Evolutionary conservation across 2,113 vertebrate genomes (phyloP).

Genomic region (Lonchura striata): DNA sequence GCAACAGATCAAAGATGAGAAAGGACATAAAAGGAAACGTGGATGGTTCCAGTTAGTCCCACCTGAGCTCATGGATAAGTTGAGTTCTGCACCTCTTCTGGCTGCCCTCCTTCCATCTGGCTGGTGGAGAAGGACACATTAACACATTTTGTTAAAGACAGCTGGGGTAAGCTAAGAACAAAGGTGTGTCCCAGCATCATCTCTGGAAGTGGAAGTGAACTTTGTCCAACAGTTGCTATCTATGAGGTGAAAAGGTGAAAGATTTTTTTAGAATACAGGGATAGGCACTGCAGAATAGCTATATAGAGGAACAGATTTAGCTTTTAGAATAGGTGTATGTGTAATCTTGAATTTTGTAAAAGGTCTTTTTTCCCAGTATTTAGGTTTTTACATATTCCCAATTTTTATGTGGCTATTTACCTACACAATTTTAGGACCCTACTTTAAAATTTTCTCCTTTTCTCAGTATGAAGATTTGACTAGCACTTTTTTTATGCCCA

Average conservation of each 20-base stretch:
- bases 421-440: background rate
- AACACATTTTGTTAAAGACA: background rate
- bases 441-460: background rate
- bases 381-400: background rate
- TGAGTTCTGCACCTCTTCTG: background rate
- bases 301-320: background rate
- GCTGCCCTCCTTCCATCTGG: background rate
- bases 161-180: background rate
- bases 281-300: background rate
- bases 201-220: background rate
- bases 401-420: background rate
- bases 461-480: background rate
- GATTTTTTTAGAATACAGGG: background rate
- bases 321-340: background rate
- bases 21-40: background rate
- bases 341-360: background rate
- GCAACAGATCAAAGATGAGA: conserved; percentile 4
- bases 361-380: background rate
- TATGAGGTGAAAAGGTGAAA: background rate
- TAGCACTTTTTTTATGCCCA: background rate
- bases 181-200: background rate
- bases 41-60: background rate
- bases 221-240: background rate
- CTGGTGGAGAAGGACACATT: background rate
- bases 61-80: background rate